phyloP scores from a whole-genome alignment of 2,113 vertebrate genomes.

The Sitta europaea region DNA sequence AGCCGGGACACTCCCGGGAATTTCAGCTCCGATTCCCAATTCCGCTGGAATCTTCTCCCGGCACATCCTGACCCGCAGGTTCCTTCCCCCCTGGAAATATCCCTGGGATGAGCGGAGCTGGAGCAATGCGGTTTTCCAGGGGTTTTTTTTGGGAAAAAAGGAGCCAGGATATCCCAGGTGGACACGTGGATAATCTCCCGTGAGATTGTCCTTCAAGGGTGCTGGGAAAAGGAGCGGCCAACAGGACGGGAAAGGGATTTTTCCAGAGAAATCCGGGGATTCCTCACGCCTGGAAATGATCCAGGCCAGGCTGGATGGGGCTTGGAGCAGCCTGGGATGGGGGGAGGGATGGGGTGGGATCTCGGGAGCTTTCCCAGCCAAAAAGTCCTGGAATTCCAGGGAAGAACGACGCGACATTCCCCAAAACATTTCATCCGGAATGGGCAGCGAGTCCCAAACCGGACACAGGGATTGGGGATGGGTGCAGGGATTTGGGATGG shows the following conservation, averaged over 20 bases:
- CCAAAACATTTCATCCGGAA: not conserved
- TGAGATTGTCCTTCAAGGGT: not conserved
- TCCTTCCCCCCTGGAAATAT: not conserved
- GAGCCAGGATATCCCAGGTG: fast-evolving
- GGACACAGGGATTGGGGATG: not conserved
- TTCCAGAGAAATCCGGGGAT: not conserved
- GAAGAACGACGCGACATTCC: fast-evolving
- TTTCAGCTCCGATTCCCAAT: fast-evolving
- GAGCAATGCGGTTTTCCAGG: not conserved
- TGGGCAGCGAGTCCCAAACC: fast-evolving
- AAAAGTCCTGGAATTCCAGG: not conserved
- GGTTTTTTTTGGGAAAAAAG: not conserved
- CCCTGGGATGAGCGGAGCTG: not conserved
- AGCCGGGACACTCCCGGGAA: not conserved
- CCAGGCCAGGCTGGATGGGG: fast-evolving
- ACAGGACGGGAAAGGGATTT: fast-evolving
- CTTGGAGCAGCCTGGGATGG: not conserved
- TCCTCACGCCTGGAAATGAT: not conserved
- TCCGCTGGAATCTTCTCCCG: fast-evolving
- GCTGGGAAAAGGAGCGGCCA: not conserved
- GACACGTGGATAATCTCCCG: fast-evolving
- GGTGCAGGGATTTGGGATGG: not conserved
- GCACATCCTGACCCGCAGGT: fast-evolving
- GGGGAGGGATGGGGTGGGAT: not conserved
- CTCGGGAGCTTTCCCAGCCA: not conserved